A percentile compares a stretch with the other conserved stretches of the same genome.
phyloP scores from a whole-genome alignment of 2,888 invertebrate species.

The Caenorhabditis sulstoni region DNA sequence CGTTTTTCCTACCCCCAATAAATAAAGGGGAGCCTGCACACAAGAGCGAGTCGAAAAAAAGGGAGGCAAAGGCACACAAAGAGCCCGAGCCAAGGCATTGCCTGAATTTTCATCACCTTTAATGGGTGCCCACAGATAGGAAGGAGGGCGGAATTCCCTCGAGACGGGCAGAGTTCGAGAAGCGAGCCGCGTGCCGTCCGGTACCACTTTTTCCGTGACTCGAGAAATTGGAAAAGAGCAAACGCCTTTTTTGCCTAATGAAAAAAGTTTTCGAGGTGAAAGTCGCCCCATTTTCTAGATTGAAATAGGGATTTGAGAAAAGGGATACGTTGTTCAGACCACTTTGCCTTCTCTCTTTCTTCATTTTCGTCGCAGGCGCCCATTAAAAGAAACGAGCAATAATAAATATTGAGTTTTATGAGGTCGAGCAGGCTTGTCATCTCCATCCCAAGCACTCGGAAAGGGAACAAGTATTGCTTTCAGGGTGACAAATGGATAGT shows the following conservation, averaged over 20 bases:
- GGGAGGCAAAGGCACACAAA: background rate
- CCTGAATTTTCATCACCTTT: constrained; percentile 63
- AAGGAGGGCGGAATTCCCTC: constrained; percentile 21
- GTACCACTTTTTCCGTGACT: constrained; percentile 21
- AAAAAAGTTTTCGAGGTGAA: constrained; percentile 31
- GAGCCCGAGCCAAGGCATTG: constrained; percentile 11
- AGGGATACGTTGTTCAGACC: background rate
- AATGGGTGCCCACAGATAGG: constrained; percentile 53
- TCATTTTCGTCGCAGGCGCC: constrained; percentile 8
- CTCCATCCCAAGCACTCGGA: background rate
- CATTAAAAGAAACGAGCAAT: constrained; percentile 55
- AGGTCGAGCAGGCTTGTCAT: constrained; percentile 13
- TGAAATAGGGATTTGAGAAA: constrained; percentile 5
- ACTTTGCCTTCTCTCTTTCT: constrained; percentile 22
- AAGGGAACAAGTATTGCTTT: constrained; percentile 24
- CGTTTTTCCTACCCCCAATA: constrained; percentile 42
- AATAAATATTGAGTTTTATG: constrained; percentile 60
- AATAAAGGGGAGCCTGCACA: constrained; percentile 31
- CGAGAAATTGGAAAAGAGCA: constrained; percentile 7
- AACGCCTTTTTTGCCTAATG: constrained; percentile 42
- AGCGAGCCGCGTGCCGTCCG: constrained; percentile 35
- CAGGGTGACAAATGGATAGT: constrained; percentile 59
- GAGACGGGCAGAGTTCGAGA: constrained; percentile 51
- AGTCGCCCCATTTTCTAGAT: constrained; percentile 28
- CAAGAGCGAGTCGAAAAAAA: constrained; percentile 22